Base-by-base conservation (phyloP, 2,888 invertebrate species). In the Platerodrilus igneus region DNA sequence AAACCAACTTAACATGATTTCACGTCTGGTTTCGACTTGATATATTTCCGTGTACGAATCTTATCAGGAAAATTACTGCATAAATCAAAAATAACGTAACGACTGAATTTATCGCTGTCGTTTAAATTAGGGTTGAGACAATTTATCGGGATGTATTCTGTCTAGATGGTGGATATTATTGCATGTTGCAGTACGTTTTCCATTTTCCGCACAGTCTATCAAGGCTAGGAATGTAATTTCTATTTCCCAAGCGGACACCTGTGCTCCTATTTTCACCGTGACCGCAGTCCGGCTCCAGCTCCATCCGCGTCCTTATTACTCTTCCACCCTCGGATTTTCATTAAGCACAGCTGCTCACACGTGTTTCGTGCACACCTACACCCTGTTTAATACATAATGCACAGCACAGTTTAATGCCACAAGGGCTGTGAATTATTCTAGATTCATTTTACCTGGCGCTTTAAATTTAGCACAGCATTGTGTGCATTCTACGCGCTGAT, bases 1-100 rank as follows among this genome's bases (percentile, higher is more conserved):
- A 45, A 65, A 65, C 60, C 60, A 59, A 59, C 62, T 60, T 59
- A 34, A 64, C 60, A 62, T 63, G 62, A 65, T 65, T 66, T 62
- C 56, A 57, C 51, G 51, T 50, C 54, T 48, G 50, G 41, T 58
- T 55, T 53, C 50, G 47, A 48, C 47, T 48, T 43, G 36, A 22
- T 20, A 23, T 33, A 22, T 40, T 35, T 28, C 8, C 8, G 4
- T 21, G 21, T 21, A 21, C 3, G 21, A 21, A 8, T 21, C 9
- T 21, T 21, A n/a, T 21, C 9, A 19, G 4, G 4, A 19, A 6
- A 6, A 19, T 19, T 19, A n/a, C 9, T n/a, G 8, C 9, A 21
- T 21, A 21, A 21, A n/a, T n/a, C 3, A 11, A 11, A 6, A 5
- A 6, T 14, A 25, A 14, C 13, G 11, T 13, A 7, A 28, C 23